Evolutionary conservation across 2,888 invertebrate species (phyloP), one percentile per base, ranked within the genome.

Genomic region (Conistra vaccinii): DNA sequence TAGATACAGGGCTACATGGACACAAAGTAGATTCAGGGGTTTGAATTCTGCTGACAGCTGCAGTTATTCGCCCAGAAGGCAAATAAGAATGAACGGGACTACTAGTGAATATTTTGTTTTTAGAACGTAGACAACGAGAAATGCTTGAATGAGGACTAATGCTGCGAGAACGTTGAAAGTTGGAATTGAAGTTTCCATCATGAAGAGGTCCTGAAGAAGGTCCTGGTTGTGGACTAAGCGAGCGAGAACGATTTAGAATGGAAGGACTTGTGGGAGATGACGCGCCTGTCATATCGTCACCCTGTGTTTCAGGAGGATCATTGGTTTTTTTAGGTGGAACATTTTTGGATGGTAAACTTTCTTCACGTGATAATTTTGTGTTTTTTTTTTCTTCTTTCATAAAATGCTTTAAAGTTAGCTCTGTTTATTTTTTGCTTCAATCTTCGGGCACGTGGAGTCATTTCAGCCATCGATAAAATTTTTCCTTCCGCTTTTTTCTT

Each of bases 361-460:
- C 10, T 61, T 61, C 61, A 61, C 7, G 9, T 61, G 17, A 10
- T 61, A 61, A 39, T 42, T 60, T 42, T 61, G 42, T 72, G 45
- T 66, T 57, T n/a, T 55, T 72, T 72, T 72, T 72, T 72, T 42
- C 63, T n/a, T 55, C 63, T 63, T 72, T 63, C 63, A 66, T 66
- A 57, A 55, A 53, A 72, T 35, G 72, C 65, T 66, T 65, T 72
- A 66, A 65, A 72, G 63, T 72, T 72, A 57, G 51, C 72, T 53
- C 72, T 65, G 58, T 72, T 72, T 57, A 51, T 53, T 72, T 72
- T 72, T 66, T 63, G 72, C 51, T 63, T 65, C 53, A 63, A 51
- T 63, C 66, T 72, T 65, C 63, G 63, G 57, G 23, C 72, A 72
- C 72, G 71, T 58, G 71, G 71, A 57, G 60, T 62, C 71, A 71